Percentiles rank a stretch among this genome's conserved stretches.
phyloP scores from a whole-genome alignment of 2,888 invertebrate genomes.

The Nasonovia ribisnigri region DNA sequence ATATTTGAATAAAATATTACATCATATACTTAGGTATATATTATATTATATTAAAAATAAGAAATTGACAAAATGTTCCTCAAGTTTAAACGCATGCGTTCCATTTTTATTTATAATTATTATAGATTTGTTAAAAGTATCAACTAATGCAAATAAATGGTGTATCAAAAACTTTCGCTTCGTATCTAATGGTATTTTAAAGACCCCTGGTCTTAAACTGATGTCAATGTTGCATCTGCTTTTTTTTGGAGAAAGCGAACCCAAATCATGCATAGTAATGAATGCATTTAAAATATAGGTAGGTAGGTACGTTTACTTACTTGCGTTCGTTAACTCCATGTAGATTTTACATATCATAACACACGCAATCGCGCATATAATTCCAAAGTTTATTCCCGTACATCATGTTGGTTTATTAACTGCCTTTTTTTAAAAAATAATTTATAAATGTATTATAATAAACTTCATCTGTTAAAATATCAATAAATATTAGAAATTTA shows the following conservation, averaged over 20 bases:
- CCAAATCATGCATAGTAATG: slow-evolving; percentile 19
- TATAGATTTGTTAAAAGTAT: background rate
- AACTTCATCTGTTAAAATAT: background rate
- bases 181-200: slow-evolving; percentile 5
- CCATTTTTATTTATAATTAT: background rate
- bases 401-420: background rate
- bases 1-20: background rate
- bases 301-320: background rate
- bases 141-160: background rate
- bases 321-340: background rate
- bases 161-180: slow-evolving; percentile 29
- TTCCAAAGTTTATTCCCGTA: background rate
- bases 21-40: background rate
- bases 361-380: background rate
- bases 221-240: slow-evolving; percentile 6
- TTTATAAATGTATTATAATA: background rate
- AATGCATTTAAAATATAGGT: background rate
- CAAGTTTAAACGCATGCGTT: background rate
- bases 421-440: background rate
- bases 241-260: slow-evolving; percentile 36
- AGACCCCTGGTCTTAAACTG: background rate
- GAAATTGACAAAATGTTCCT: background rate
- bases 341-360: background rate
- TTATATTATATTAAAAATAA: background rate
- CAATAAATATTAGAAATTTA: background rate